Evolutionary conservation across 2,888 invertebrate species (phyloP), one percentile per base, ranked within the genome.

Genomic region (Diarsia mendica): DNA sequence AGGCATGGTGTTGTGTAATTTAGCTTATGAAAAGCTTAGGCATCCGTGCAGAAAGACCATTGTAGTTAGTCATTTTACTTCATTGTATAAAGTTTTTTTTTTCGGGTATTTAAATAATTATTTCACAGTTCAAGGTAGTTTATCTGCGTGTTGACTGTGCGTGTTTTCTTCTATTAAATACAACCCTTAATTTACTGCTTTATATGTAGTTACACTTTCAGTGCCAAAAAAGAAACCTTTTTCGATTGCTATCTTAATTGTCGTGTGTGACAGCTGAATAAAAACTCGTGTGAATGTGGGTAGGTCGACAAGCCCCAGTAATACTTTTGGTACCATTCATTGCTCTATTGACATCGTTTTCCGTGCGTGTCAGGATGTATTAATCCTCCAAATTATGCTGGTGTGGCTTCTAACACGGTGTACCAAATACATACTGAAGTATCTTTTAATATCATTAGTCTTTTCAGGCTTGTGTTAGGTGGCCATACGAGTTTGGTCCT

Each of bases 351-450:
- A 79, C 71, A 65, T 69, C 65, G 48, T 75, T 77, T 77, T 77
- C 49, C 46, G 67, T 74, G 76, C 78, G 77, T 85, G 79, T 79
- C 53, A 74, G 79, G 67, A 76, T 77, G 78, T 72, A 75, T 33
- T 83, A 63, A 74, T 75, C 72, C 70, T 61, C 67, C 20, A 18
- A 63, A 71, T 81, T 81, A 81, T 46, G 49, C 51, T 85, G 67
- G 61, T 61, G 72, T 77, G 70, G 72, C 61, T 66, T 70, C 55
- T 71, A 39, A 71, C 46, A 67, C 44, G 63, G 6, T 58, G 18
- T 48, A 58, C 46, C 39, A 66, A 66, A 73, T 71, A 67, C 48
- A 77, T 51, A 33, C 0, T 55, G 3, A 0, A 80, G 28, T 72
- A 46, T 55, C 5, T 39, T 77, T 77, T 53, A 11, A 4, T n/a